These are phyloP conservation scores for Brienomyrus longianalis DNA, from an alignment of 2,113 vertebrate species.

Conservation along the genomic window DNA sequence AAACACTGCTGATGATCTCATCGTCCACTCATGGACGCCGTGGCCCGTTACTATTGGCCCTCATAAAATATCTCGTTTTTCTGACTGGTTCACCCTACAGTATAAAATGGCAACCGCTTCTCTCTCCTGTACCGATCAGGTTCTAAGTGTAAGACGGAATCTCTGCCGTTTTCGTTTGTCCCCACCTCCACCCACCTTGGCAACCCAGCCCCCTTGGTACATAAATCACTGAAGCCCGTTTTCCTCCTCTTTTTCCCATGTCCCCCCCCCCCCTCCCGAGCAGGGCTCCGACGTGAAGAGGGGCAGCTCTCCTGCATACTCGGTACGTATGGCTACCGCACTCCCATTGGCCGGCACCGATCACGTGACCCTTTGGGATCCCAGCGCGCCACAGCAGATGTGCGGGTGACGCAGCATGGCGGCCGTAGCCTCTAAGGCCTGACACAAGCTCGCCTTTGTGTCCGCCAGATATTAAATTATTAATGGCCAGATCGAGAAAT, in stretches of 20 bases:
- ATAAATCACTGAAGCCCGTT: slow-evolving; percentile 7
- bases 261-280: not conserved
- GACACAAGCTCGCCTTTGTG: not conserved
- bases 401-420: not conserved
- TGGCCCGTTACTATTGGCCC: not conserved
- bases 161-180: slow-evolving; percentile 14
- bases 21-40: not conserved
- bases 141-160: slow-evolving; percentile 23
- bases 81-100: not conserved
- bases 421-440: not conserved
- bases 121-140: not conserved
- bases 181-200: not conserved
- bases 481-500: not conserved
- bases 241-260: slow-evolving; percentile 33
- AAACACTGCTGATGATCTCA: not conserved
- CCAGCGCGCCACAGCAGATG: not conserved
- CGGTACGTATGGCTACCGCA: slow-evolving; percentile 49
- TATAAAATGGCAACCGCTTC: not conserved
- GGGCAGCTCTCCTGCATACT: slow-evolving; percentile 67
- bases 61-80: not conserved
- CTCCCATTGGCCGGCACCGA: not conserved
- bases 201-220: slow-evolving; percentile 2
- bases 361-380: not conserved
- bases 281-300: slow-evolving; percentile 67
- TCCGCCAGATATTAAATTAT: not conserved